phyloP scores from a whole-genome alignment of 2,113 vertebrate species.

The Phyllostomus discolor region DNA sequence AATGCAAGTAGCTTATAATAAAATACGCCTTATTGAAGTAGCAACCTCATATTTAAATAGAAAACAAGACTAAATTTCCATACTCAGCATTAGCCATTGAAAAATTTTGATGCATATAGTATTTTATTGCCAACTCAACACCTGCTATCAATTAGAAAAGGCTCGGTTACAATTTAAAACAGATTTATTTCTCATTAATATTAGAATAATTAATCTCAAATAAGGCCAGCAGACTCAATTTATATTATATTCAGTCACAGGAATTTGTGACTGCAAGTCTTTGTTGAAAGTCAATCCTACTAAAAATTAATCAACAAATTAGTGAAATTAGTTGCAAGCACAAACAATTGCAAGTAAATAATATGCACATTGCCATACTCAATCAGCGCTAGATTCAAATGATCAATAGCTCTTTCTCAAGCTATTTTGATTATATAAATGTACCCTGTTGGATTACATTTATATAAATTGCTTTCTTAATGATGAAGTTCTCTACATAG shows the following conservation, averaged over 20 bases:
- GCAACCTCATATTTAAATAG: not conserved
- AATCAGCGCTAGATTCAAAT: not conserved
- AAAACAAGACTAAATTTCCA: not conserved
- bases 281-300: conserved; percentile 13
- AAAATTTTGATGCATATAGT: not conserved
- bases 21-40: not conserved
- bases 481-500: not conserved
- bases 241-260: conserved; percentile 28
- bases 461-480: not conserved
- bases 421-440: conserved; percentile 22
- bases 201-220: conserved; percentile 16
- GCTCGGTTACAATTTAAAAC: not conserved
- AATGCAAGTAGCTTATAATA: not conserved
- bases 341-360: not conserved
- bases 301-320: conserved; percentile 30
- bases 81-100: not conserved
- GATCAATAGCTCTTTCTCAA: not conserved
- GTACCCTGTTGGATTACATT: not conserved
- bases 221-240: not conserved
- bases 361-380: not conserved
- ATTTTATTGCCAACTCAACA: not conserved
- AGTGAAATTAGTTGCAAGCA: conserved; percentile 9
- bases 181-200: not conserved
- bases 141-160: conserved; percentile 19
- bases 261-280: not conserved